Base-by-base conservation (phyloP, 1,140 invertebrate genomes). In the Hydropsyche tenuis region DNA sequence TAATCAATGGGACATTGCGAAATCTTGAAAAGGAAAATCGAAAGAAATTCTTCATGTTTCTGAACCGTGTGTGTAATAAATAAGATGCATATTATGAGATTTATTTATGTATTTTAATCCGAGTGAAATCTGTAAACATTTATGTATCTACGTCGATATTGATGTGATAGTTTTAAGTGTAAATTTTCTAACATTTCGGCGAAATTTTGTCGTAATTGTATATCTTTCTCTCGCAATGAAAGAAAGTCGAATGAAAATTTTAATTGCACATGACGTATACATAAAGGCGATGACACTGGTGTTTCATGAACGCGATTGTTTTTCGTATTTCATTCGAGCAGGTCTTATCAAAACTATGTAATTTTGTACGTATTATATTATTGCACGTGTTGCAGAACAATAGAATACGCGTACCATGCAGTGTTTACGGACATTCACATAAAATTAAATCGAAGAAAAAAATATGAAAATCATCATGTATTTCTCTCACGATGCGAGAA, bases 191-290 rank as follows among this genome's bases (percentile, higher is more conserved):
- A 48, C 16, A 7, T 48, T 3, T 48, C 45, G 16, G 9, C 3
- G 11, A 2, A 48, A 48, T 48, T 16, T 48, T n/a, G 4, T 48
- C 14, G 4, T 3, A 48, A 48, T 48, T 37, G 4, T 43, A 43
- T 48, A 14, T 48, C 11, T 12, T 56, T 56, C 18, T 60, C 20
- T 37, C 30, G 9, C 3, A 37, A 37, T 9, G 56, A 14, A 60
- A 60, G 56, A 60, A 60, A 60, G 56, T 60, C 22, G 22, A 60
- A 60, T 60, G 9, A 56, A 22, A 56, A 56, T 56, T 56, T 9
- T 16, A 56, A 12, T 18, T 60, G 20, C 11, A 37, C 30, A 37
- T 37, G 30, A 37, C 30, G 30, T 9, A 9, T 9, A 37, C 30
- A 37, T 37, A 37, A 37, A 37, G 30, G 30, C 9, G 30, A 37